A percentile compares a stretch with the other conserved stretches of the same genome.
Conservation (phyloP, 2,797 vertebrate genomes). For the Mormyrus proboscirostris region DNA sequence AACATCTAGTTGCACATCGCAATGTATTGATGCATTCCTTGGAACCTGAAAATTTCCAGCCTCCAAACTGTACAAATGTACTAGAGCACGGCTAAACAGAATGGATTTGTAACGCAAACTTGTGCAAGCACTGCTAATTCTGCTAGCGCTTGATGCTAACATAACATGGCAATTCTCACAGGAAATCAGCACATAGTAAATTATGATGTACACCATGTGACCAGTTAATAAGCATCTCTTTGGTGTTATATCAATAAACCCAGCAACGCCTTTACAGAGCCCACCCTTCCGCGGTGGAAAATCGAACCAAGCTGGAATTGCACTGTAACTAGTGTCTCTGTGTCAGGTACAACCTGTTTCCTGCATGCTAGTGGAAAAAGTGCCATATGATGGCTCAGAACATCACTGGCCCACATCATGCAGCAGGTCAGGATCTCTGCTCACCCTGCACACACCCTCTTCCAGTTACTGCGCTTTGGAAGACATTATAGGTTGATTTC, state of each 20-base stretch:
- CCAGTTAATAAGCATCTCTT: background rate
- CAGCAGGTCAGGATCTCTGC: background rate
- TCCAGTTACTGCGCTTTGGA: background rate
- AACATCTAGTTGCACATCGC: background rate
- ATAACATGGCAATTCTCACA: background rate
- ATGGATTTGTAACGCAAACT: background rate
- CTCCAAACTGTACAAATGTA: background rate
- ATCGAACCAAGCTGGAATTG: background rate
- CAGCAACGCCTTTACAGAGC: background rate
- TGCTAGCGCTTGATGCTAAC: background rate
- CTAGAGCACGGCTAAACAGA: background rate
- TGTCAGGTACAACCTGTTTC: background rate
- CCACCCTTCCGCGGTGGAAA: background rate
- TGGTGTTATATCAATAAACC: background rate
- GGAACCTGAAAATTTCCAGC: background rate
- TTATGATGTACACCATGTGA: background rate
- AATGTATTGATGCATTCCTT: background rate
- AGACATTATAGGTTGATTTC: background rate
- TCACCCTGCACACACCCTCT: background rate
- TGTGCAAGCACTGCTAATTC: background rate
- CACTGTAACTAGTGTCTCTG: background rate
- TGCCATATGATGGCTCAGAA: background rate
- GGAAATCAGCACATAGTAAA: background rate
- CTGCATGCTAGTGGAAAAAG: background rate
- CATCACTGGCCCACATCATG: background rate